phyloP scores from a whole-genome alignment of 2,797 vertebrate genomes.

The Malurus leucopterus region DNA sequence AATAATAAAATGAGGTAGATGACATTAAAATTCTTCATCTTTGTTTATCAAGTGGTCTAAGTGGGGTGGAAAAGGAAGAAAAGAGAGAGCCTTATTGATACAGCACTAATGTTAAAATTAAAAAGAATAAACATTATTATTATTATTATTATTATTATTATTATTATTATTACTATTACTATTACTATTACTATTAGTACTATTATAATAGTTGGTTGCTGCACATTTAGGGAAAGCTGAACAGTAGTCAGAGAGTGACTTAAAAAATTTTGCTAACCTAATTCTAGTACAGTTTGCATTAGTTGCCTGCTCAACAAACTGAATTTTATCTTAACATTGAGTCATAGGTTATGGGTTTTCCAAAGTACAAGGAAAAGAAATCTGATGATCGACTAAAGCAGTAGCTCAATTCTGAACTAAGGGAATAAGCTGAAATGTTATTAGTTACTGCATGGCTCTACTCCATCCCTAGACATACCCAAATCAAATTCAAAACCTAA shows the following conservation, averaged over 20 bases:
- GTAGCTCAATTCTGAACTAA: neutral
- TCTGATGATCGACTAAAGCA: neutral
- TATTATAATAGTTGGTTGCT: neutral
- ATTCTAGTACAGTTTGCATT: neutral
- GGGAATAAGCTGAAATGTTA: neutral
- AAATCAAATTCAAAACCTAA: neutral
- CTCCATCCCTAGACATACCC: neutral
- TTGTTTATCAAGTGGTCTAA: neutral
- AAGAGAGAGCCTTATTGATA: neutral
- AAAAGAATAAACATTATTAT: neutral
- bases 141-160: neutral
- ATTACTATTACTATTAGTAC: accelerated
- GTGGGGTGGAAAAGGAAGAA: neutral
- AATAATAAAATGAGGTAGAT: neutral
- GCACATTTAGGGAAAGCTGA: neutral
- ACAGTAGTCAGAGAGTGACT: neutral
- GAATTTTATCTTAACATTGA: neutral
- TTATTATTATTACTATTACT: neutral
- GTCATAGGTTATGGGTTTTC: neutral
- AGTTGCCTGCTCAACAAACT: neutral
- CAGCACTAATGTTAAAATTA: neutral
- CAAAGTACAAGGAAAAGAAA: neutral
- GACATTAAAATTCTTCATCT: neutral
- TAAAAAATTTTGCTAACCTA: neutral
- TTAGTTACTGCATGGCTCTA: neutral